Conservation (phyloP, 1,140 invertebrate genomes). For the Druon quercuslanigerum region DNA sequence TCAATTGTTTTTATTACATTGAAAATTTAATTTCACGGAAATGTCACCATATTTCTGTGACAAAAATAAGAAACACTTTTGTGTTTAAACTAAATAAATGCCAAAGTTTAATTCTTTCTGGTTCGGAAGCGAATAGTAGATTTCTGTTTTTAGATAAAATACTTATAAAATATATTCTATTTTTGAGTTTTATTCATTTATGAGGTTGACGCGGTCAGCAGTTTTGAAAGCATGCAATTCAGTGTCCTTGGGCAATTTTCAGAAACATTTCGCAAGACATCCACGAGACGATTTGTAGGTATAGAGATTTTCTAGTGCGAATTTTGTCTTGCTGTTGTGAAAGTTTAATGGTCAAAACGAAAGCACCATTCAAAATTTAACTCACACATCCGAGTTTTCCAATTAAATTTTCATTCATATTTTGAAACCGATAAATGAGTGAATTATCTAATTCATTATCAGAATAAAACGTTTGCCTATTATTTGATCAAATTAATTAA, state of each 20-base stretch:
- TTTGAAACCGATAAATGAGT: too few relatives aligned
- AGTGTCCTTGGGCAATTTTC: slow-evolving; percentile 19
- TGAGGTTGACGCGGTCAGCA: slow-evolving; percentile 16
- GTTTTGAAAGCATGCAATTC: slow-evolving; percentile 22
- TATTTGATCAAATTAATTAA: too few relatives aligned
- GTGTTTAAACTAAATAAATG: too few relatives aligned
- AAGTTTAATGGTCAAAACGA: slow-evolving; percentile 8
- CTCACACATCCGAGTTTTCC: too few relatives aligned
- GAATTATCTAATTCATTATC: too few relatives aligned
- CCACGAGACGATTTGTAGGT: slow-evolving; percentile 4
- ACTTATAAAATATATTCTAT: neutral
- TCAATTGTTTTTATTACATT: too few relatives aligned
- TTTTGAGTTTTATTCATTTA: slow-evolving; percentile 19
- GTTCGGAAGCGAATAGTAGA: neutral
- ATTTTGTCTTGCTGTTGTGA: neutral
- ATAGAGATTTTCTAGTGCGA: slow-evolving; percentile 23
- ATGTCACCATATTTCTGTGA: too few relatives aligned
- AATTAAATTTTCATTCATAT: too few relatives aligned
- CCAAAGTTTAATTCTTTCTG: too few relatives aligned
- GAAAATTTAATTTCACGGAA: too few relatives aligned
- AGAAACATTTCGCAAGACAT: slow-evolving; percentile 27
- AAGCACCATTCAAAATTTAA: neutral
- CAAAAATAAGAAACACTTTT: too few relatives aligned
- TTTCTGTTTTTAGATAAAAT: neutral
- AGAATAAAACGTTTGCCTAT: too few relatives aligned